Base-by-base conservation (phyloP, 2,113 vertebrate species). In the Lamprotornis superbus region DNA sequence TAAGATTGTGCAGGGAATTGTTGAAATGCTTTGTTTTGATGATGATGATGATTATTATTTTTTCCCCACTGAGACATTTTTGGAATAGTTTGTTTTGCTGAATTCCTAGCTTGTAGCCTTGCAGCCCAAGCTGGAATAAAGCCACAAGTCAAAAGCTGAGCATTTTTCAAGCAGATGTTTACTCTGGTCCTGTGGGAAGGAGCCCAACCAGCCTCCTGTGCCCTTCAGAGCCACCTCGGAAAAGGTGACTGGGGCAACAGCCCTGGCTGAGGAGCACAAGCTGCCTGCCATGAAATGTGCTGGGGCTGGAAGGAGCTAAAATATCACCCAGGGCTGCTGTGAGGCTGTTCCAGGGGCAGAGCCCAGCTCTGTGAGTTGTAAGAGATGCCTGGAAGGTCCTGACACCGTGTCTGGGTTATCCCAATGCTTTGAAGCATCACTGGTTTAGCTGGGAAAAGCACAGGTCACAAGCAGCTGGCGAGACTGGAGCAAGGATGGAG, bases 11-110 rank as follows among this genome's bases (percentile, higher is more conserved):
- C 56, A 89, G 93, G 91, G 94, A 94, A 84, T 89, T 92, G 83
- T 94, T 87, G 89, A 94, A 92, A 95, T 70, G 76, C 83, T 97
- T 94, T 96, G 90, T 93, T 96, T 89, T 92, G 78, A 73, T 86
- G 91, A 80, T 75, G 87, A 47, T 74, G 76, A 53, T 78, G 7
- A 83, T 89, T 0, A 69, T 94, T 10, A 49, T 95, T 88, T 69
- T 93, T 77, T 33, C 68, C 79, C 90, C 1, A 0, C 86, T 67
- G 89, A 78, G 91, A 64, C 74, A 71, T 96, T 97, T 92, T 89
- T 95, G 33, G 75, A 94, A 93, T 90, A 67, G 87, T 88, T 97
- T 95, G 86, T 63, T 92, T 53, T 83, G 76, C 89, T 15, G 60
- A 87, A 90, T 95, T 95, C 93, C 96, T 89, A 81, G 93, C 77